A percentile compares a stretch with the other conserved stretches of the same genome.
Evolutionary conservation across 2,888 invertebrate genomes (phyloP).

Genomic region (Therioaphis trifolii): DNA sequence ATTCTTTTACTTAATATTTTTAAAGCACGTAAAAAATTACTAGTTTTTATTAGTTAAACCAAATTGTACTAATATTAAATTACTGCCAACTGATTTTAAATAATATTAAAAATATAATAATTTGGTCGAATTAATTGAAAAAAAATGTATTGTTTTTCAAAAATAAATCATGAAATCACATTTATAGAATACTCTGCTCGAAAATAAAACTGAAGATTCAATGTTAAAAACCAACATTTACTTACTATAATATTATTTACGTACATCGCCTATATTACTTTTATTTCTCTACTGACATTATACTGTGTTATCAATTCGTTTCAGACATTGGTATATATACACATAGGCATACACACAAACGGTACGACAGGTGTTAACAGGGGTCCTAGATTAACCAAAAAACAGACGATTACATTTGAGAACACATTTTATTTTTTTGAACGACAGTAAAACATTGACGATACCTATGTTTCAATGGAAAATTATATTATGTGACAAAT

Average conservation of each 20-base stretch:
- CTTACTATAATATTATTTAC: not conserved
- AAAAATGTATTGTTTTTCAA: not conserved
- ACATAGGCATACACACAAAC: too few species aligned
- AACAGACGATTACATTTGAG: constrained; percentile 31
- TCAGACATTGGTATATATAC: not conserved
- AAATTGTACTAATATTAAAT: too few species aligned
- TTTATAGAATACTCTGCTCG: not conserved
- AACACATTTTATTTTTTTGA: constrained; percentile 38
- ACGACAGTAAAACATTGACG: constrained; percentile 12
- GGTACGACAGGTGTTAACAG: constrained; percentile 56
- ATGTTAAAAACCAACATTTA: not conserved
- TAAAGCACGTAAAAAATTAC: not conserved
- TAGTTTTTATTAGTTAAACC: not conserved
- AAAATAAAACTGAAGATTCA: not conserved
- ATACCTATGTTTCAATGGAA: not conserved
- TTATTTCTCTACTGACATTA: not conserved
- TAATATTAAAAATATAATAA: not conserved
- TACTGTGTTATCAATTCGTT: constrained; percentile 41
- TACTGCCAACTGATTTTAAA: not conserved
- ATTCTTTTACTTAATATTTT: not conserved
- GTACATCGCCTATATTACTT: not conserved
- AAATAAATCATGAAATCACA: not conserved
- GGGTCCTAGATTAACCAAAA: constrained; percentile 45
- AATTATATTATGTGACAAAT: not conserved
- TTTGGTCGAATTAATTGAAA: not conserved